Evolutionary conservation across 2,113 vertebrate species (phyloP), one percentile per base, ranked within the genome.

Genomic region (Megaptera novaeangliae): DNA sequence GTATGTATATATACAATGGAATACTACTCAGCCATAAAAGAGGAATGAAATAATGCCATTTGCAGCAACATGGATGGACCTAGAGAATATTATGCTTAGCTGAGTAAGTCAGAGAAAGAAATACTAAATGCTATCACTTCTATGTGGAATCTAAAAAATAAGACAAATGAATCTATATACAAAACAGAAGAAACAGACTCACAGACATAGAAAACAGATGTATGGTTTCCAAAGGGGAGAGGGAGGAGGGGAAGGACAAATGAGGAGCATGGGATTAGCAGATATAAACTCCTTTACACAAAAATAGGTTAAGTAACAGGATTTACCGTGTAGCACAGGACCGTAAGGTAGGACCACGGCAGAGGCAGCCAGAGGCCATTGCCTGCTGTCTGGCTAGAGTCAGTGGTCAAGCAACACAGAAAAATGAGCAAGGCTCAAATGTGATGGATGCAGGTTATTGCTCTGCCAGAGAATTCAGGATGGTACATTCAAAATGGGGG

Each of bases 381-480:
- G 44, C 41, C 18, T 29, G 21, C 85, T 69, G 41, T 57, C 34
- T 82, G 49, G 69, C 49, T 39, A 31, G 52, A 55, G 77, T 41
- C 34, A 21, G 34, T 0, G 3, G 55, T 18, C 25, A 66, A 46
- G 49, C 46, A n/a, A 41, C 15, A 17, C 0, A 14, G 36, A 71
- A 36, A 31, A 63, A 52, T n/a, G 18, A 68, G 27, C 55, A 41
- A 31, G 29, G 52, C 23, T 59, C 10, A 36, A 20, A 57, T 5
- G 29, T 6, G 6, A 31, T 14, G 66, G n/a, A 20, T 1, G 2
- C 0, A 29, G 74, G 39, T 23, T 8, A 29, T 29, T 7, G 3
- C 29, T 59, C n/a, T 41, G n/a, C 85, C 59, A 36, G 52, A 52
- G 39, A 90, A 61, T 8, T 44, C 9, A 5, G 31, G 64, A 10